Evolutionary conservation across 1,140 invertebrate species (phyloP).

Genomic region (Rhynchophorus ferrugineus): DNA sequence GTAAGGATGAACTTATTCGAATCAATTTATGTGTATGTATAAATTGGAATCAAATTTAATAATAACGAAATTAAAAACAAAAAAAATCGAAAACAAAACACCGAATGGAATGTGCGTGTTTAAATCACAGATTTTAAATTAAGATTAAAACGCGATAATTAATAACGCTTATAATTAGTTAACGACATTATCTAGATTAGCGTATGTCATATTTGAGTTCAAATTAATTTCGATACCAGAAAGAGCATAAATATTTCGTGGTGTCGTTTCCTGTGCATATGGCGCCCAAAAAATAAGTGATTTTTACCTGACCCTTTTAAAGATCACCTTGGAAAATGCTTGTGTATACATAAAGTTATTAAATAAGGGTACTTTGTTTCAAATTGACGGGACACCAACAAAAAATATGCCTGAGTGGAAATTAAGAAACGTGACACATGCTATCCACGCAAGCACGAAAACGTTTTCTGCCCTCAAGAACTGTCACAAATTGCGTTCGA

Average conservation of each 20-base stretch:
- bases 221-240: conserved; percentile 27
- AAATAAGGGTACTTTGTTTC: conserved; percentile 18
- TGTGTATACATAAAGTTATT: conserved; percentile 16
- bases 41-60: too few relatives aligned
- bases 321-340: conserved; percentile 8
- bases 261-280: conserved; percentile 25
- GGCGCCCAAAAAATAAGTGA: conserved; percentile 20
- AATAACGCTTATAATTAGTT: conserved; percentile 29
- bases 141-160: conserved; percentile 29
- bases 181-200: conserved; percentile 32
- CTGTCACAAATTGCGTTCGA: conserved; percentile 17
- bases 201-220: conserved; percentile 32
- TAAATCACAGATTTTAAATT: conserved; percentile 31
- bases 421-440: conserved; percentile 21
- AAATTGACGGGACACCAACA: conserved; percentile 19
- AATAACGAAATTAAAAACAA: too few relatives aligned
- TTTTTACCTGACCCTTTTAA: conserved; percentile 25
- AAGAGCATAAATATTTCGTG: conserved; percentile 23
- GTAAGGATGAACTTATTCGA: too few relatives aligned
- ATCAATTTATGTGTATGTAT: too few relatives aligned
- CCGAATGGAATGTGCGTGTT: too few relatives aligned
- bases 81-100: too few relatives aligned
- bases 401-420: conserved; percentile 1
- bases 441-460: conserved; percentile 12
- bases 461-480: conserved; percentile 2